A percentile compares a stretch with the other conserved stretches of the same genome.
Conservation (phyloP, 1,140 invertebrate species). For the Musca domestica region DNA sequence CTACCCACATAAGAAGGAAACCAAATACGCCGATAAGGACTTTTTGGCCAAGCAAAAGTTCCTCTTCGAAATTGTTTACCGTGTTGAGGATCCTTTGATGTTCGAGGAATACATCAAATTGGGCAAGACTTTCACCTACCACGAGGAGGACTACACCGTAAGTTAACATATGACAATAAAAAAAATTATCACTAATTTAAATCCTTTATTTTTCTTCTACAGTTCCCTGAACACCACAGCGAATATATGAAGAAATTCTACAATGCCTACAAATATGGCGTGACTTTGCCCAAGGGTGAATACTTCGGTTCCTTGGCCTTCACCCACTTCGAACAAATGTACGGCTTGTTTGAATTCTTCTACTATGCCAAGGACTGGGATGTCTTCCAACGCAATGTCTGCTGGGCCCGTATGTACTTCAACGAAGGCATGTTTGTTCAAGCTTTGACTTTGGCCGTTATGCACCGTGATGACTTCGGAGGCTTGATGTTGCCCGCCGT, state of each 20-base stretch:
- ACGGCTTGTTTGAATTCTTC: slow-evolving; percentile 57
- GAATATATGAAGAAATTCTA: slow-evolving; percentile 30
- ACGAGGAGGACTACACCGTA: slow-evolving; percentile 40
- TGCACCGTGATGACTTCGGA: slow-evolving; percentile 57
- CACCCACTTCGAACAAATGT: slow-evolving; percentile 54
- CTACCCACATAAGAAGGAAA: slow-evolving; percentile 33
- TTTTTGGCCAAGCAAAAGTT: slow-evolving; percentile 60
- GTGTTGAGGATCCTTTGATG: slow-evolving; percentile 56
- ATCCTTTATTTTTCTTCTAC: slow-evolving; percentile 23
- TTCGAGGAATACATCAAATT: slow-evolving; percentile 46
- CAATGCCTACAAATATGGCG: slow-evolving; percentile 28
- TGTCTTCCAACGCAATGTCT: slow-evolving; percentile 61
- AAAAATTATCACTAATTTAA: neutral
- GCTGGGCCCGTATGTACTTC: slow-evolving; percentile 57
- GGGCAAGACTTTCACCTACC: slow-evolving; percentile 31
- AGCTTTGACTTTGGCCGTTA: slow-evolving; percentile 58
- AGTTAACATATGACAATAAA: slow-evolving; percentile 28
- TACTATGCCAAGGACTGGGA: slow-evolving; percentile 62
- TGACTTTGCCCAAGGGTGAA: slow-evolving; percentile 56
- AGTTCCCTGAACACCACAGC: slow-evolving; percentile 37
- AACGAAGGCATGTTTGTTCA: slow-evolving; percentile 61
- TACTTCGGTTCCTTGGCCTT: slow-evolving; percentile 56
- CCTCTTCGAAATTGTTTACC: slow-evolving; percentile 62
- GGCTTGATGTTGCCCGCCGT: slow-evolving; percentile 60
- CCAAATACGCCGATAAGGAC: slow-evolving; percentile 38